A percentile compares a stretch with the other conserved stretches of the same genome.
Evolutionary conservation across 64 coral and sea anemone species (phyloP).

Genomic region (Dendrophyllia cribrosa): DNA sequence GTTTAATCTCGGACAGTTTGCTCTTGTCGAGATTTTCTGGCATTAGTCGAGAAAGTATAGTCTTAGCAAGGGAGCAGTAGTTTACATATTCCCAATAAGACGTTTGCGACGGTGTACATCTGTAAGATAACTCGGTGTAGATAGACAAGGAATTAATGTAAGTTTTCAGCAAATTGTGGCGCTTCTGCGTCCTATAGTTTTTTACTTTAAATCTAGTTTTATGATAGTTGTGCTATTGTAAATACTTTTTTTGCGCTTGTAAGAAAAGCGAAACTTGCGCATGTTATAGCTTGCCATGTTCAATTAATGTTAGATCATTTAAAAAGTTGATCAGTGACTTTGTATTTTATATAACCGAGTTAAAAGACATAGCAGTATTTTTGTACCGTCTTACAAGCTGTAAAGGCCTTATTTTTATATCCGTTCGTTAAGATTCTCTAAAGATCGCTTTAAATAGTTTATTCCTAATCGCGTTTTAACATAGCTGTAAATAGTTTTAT

Average conservation of each 20-base stretch:
- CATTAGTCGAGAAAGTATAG: too few relatives aligned
- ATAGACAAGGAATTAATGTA: too few relatives aligned
- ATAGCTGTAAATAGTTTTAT: not conserved
- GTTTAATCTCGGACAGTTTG: too few relatives aligned
- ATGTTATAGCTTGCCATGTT: not conserved
- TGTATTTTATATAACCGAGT: not conserved
- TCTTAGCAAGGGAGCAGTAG: not conserved
- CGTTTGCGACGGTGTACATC: too few relatives aligned
- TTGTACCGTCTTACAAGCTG: not conserved
- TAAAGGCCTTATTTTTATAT: slow-evolving; percentile 1
- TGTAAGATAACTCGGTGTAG: too few relatives aligned
- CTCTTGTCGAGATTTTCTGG: too few relatives aligned
- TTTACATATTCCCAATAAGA: not conserved
- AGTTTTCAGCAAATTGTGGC: too few relatives aligned
- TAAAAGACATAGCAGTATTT: not conserved
- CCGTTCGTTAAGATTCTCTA: not conserved
- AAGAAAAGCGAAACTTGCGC: not conserved
- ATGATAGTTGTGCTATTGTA: not conserved
- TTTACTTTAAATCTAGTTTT: too few relatives aligned
- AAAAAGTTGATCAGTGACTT: not conserved
- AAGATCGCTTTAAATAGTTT: too few relatives aligned
- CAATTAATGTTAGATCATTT: not conserved
- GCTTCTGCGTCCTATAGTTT: too few relatives aligned
- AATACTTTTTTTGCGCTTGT: not conserved
- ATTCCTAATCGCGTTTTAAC: too few relatives aligned